Evolutionary conservation across 1,140 invertebrate species (phyloP).

Genomic region (Gryon sp.): DNA sequence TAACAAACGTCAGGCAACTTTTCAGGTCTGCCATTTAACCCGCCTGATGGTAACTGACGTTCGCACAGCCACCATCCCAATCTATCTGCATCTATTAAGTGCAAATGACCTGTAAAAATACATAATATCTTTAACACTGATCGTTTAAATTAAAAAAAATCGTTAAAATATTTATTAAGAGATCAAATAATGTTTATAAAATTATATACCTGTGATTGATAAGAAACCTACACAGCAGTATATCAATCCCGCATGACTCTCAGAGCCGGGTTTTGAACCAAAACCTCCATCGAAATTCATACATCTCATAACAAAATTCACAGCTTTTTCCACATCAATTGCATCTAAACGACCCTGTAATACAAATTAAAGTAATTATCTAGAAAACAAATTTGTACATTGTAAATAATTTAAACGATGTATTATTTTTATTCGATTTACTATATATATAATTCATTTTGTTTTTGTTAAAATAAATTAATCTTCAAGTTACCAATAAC

Average conservation of each 20-base stretch:
- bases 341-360: slow-evolving; percentile 85
- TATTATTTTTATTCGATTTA: too few species aligned
- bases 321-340: slow-evolving; percentile 92
- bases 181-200: slow-evolving; percentile 13
- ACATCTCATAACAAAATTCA: slow-evolving; percentile 95
- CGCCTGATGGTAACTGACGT: slow-evolving; percentile 96
- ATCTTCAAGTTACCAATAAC: slow-evolving; percentile 86
- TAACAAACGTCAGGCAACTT: slow-evolving; percentile 95
- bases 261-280: slow-evolving; percentile 96
- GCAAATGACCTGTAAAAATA: slow-evolving; percentile 83
- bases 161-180: too few species aligned
- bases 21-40: slow-evolving; percentile 96
- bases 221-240: slow-evolving; percentile 97
- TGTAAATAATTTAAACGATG: not conserved
- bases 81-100: slow-evolving; percentile 92
- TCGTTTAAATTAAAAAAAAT: too few species aligned
- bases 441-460: too few species aligned
- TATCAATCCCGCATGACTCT: slow-evolving; percentile 97
- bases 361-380: too few species aligned
- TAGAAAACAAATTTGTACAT: too few species aligned
- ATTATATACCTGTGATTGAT: slow-evolving; percentile 89
- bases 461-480: too few species aligned
- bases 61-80: slow-evolving; percentile 99
- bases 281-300: slow-evolving; percentile 99
- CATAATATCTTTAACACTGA: too few species aligned